Conservation (phyloP, 2,888 invertebrate genomes). For the Pollenia griseotomentosa region DNA sequence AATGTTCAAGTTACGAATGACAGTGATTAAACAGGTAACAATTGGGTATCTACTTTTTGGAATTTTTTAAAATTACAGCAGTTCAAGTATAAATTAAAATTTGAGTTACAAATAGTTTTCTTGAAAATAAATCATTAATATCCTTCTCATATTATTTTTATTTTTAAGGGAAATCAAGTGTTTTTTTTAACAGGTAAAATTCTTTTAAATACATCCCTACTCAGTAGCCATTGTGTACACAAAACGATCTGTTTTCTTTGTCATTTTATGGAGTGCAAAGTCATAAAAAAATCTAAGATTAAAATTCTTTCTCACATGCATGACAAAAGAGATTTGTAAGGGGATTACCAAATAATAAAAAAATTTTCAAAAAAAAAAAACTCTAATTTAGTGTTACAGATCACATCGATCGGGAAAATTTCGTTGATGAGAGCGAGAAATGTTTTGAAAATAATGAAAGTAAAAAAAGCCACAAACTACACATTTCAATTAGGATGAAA, state of each 20-base stretch:
- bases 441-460: background rate
- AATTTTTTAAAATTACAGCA: too few species aligned
- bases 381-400: background rate
- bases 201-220: background rate
- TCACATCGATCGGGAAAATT: background rate
- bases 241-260: background rate
- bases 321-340: background rate
- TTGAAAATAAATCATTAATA: too few species aligned
- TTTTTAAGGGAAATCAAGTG: background rate
- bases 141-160: too few species aligned
- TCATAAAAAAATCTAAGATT: slow-evolving; percentile 13
- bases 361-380: background rate
- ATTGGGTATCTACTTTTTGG: too few species aligned
- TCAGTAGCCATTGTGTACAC: background rate
- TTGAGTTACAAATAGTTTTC: background rate
- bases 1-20: too few species aligned
- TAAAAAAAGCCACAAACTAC: background rate
- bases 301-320: background rate
- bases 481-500: too few species aligned
- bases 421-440: background rate
- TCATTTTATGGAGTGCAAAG: slow-evolving; percentile 30
- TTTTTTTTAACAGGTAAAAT: slow-evolving; percentile 3
- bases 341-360: background rate
- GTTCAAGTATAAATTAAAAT: background rate
- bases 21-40: too few species aligned